Evolutionary conservation across 2,888 invertebrate genomes (phyloP).

Genomic region (Helicoverpa assulta): DNA sequence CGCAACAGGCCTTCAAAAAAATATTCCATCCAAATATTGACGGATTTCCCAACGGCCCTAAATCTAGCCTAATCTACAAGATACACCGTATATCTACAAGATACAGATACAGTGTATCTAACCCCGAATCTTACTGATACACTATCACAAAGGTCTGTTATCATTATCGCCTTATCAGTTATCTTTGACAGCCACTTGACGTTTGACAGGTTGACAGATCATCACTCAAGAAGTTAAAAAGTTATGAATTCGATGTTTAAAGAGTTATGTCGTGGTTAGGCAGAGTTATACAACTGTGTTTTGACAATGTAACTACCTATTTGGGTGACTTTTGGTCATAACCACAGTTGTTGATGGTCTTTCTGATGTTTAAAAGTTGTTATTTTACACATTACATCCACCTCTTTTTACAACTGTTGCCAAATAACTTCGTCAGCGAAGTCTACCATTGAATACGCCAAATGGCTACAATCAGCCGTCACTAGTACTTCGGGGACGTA

Average conservation of each 20-base stretch:
- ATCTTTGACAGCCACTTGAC: conserved; percentile 80
- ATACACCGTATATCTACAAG: background rate
- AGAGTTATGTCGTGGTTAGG: background rate
- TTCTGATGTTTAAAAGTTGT: too few relatives aligned
- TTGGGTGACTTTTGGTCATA: too few relatives aligned
- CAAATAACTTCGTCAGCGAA: too few relatives aligned
- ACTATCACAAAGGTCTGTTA: conserved; percentile 54
- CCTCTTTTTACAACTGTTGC: too few relatives aligned
- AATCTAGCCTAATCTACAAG: conserved; percentile 47
- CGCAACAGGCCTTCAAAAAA: conserved; percentile 26
- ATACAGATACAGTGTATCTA: conserved; percentile 38
- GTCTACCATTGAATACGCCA: too few relatives aligned
- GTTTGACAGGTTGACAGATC: conserved; percentile 78
- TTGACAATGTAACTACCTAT: too few relatives aligned
- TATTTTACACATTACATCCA: too few relatives aligned
- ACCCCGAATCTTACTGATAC: conserved; percentile 63
- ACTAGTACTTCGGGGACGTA: too few relatives aligned
- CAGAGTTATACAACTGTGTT: too few relatives aligned
- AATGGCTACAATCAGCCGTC: too few relatives aligned
- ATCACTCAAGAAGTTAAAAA: conserved; percentile 63
- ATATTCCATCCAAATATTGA: conserved; percentile 32
- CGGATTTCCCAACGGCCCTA: conserved; percentile 54
- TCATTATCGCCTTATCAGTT: conserved; percentile 66
- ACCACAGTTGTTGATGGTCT: too few relatives aligned
- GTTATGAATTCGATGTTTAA: conserved; percentile 31